A percentile compares a stretch with the other conserved stretches of the same genome.
Conservation (phyloP, 2,797 vertebrate species). For the Malacoraja senta region DNA sequence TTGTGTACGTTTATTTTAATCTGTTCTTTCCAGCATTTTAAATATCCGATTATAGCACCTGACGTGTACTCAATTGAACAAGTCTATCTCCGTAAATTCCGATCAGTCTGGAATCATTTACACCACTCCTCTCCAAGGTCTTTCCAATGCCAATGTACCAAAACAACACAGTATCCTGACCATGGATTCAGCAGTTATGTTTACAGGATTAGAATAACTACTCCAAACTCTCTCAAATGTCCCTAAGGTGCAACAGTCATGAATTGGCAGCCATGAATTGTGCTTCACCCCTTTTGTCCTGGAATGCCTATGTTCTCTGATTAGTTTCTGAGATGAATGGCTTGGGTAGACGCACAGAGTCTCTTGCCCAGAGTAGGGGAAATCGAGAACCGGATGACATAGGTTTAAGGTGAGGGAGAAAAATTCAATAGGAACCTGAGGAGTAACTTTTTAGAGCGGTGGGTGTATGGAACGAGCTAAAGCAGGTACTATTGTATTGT, state of each 20-base stretch:
- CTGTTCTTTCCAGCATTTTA: background rate
- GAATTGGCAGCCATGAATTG: background rate
- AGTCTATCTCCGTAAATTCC: background rate
- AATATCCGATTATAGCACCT: background rate
- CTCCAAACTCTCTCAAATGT: background rate
- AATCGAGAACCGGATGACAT: too few species aligned
- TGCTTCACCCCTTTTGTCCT: background rate
- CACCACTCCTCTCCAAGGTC: too few species aligned
- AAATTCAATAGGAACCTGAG: too few species aligned
- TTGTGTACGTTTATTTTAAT: background rate
- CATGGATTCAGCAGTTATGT: background rate
- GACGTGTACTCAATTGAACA: background rate
- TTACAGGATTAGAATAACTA: slow-evolving; percentile 5
- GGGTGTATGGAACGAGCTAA: too few species aligned
- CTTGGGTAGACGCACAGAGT: too few species aligned
- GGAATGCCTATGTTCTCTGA: background rate
- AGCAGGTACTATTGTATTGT: too few species aligned
- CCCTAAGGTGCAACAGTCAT: slow-evolving; percentile 2
- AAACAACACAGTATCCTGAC: background rate
- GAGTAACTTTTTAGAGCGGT: too few species aligned
- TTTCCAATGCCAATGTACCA: background rate
- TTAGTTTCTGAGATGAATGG: background rate
- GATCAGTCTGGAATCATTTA: background rate
- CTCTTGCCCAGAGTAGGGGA: too few species aligned
- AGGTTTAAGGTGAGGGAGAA: too few species aligned